Percentiles rank a stretch among this genome's conserved stretches.
These are phyloP conservation scores for Solenodon paradoxus DNA, from an alignment of 2,113 vertebrate genomes.

Conservation along the genomic window DNA sequence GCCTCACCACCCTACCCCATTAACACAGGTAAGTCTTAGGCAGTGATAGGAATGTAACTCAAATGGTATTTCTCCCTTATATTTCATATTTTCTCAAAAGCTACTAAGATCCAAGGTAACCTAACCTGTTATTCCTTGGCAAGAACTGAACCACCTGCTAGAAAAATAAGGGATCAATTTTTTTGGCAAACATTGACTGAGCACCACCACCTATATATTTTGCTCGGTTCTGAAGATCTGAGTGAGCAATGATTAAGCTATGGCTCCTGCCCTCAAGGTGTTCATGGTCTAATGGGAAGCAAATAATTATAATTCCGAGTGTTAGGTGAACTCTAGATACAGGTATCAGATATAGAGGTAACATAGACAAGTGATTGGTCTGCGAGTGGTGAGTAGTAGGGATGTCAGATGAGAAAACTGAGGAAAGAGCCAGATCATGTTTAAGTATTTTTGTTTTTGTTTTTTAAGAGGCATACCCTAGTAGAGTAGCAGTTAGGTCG, in stretches of 20 bases:
- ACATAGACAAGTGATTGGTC: background rate
- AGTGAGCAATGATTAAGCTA: background rate
- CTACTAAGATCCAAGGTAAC: background rate
- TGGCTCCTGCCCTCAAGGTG: background rate
- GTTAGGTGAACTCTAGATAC: background rate
- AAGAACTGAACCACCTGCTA: background rate
- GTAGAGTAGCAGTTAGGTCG: too few species aligned
- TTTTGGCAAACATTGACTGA: background rate
- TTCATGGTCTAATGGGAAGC: background rate
- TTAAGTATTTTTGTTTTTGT: too few species aligned
- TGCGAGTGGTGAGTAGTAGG: background rate
- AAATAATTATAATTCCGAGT: slow-evolving; percentile 19
- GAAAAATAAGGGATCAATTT: background rate
- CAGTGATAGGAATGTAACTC: background rate
- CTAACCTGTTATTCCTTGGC: background rate
- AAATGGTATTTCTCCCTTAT: background rate
- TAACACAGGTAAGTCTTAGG: background rate
- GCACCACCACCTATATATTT: background rate
- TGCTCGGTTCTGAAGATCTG: slow-evolving; percentile 5
- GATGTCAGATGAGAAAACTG: background rate
- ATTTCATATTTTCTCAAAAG: background rate
- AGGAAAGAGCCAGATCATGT: background rate
- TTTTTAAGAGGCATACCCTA: too few species aligned
- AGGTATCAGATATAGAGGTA: background rate
- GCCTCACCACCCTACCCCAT: background rate